Conservation (phyloP, 1,140 invertebrate species). For the Kradibia gibbosae region DNA sequence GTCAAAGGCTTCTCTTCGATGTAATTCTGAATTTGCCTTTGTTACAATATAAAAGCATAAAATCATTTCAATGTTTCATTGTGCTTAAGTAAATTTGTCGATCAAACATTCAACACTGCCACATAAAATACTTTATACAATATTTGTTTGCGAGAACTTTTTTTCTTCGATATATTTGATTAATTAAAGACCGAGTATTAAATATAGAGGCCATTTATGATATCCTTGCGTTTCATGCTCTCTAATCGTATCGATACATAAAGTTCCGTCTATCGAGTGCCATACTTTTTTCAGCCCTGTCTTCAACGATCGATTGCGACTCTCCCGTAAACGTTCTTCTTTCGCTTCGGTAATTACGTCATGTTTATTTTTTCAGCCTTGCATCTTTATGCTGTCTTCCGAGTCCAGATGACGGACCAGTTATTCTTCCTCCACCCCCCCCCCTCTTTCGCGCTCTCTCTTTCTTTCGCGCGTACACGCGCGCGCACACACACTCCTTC, state of each 20-base stretch:
- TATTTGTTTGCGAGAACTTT: background rate
- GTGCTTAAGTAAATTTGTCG: conserved; percentile 1
- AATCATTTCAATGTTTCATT: background rate
- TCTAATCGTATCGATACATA: background rate
- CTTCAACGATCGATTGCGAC: background rate
- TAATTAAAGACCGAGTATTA: background rate
- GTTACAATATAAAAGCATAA: no score
- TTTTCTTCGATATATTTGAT: background rate
- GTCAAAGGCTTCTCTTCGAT: no score
- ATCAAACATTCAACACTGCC: background rate
- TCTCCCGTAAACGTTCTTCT: conserved; percentile 16
- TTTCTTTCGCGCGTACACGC: background rate
- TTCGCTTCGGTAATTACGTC: conserved; percentile 14
- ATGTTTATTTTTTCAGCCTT: background rate
- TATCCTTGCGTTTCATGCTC: background rate
- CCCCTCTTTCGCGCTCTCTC: background rate
- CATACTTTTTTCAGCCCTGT: background rate
- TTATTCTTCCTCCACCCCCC: conserved; percentile 17
- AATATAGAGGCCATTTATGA: background rate
- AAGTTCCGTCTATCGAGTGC: background rate
- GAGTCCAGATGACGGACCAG: conserved; percentile 39
- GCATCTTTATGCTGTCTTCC: conserved; percentile 1
- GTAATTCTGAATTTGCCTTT: no score
- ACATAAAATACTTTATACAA: background rate
- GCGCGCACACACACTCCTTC: background rate